These are phyloP conservation scores for Erannis defoliaria DNA, from an alignment of 2,888 invertebrate species.

Conservation along the genomic window DNA sequence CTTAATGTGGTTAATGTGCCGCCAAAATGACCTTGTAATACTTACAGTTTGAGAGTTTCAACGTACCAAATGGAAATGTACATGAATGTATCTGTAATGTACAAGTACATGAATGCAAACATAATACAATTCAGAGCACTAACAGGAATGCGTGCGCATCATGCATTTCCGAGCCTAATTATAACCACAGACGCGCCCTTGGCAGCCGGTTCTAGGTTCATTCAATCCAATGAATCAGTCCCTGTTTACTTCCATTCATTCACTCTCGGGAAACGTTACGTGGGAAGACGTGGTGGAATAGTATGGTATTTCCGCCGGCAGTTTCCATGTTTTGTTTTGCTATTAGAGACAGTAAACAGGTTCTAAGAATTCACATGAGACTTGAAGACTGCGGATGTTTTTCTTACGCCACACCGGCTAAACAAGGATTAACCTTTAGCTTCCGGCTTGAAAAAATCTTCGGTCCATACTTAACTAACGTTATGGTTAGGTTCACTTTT, in stretches of 20 bases:
- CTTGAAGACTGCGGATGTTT: conserved; percentile 9
- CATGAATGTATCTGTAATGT: background rate
- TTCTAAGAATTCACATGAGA: conserved; percentile 1
- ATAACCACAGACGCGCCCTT: conserved; percentile 26
- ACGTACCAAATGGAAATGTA: background rate
- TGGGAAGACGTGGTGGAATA: conserved; percentile 29
- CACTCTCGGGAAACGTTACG: conserved; percentile 35
- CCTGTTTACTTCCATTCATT: conserved; percentile 45
- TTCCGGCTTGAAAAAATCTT: background rate
- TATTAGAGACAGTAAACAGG: conserved; percentile 11
- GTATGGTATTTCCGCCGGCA: conserved; percentile 32
- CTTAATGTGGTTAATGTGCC: too few species aligned
- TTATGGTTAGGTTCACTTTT: too few species aligned
- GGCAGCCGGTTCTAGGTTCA: conserved; percentile 33
- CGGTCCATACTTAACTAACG: too few species aligned
- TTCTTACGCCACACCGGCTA: background rate
- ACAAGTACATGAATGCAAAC: background rate
- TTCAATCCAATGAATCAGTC: conserved; percentile 42
- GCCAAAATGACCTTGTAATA: too few species aligned
- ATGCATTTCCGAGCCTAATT: conserved; percentile 27
- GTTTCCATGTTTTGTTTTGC: conserved; percentile 25
- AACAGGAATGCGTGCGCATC: conserved; percentile 28
- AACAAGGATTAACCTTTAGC: background rate
- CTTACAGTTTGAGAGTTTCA: too few species aligned
- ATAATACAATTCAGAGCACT: conserved; percentile 10